A percentile compares a stretch with the other conserved stretches of the same genome.
These are phyloP conservation scores for Monodelphis domestica DNA, from an alignment of 2,797 vertebrate genomes.

Conservation along the genomic window DNA sequence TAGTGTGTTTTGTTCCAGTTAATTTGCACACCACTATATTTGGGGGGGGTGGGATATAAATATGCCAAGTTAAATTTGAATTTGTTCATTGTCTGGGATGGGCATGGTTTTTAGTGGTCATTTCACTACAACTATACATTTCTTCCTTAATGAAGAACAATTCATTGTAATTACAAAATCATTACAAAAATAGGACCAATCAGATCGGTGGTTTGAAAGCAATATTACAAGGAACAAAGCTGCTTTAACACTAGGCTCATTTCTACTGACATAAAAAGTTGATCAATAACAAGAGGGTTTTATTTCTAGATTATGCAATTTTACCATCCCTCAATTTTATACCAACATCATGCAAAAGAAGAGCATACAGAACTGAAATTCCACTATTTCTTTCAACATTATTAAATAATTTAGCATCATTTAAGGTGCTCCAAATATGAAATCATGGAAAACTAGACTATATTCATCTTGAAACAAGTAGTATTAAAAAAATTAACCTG, in stretches of 20 bases:
- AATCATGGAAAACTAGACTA: not conserved
- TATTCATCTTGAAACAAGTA: not conserved
- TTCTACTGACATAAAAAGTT: not conserved
- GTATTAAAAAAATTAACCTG: not conserved
- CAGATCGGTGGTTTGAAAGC: not conserved
- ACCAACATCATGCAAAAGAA: not conserved
- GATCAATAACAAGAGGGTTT: not conserved
- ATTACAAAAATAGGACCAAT: not conserved
- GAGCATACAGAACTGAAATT: not conserved
- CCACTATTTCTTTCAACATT: not conserved
- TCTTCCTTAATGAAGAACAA: not conserved
- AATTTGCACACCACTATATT: not conserved
- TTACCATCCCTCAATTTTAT: not conserved
- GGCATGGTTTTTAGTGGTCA: not conserved
- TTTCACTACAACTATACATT: not conserved
- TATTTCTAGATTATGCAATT: not conserved
- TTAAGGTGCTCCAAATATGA: not conserved
- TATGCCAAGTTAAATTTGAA: not conserved
- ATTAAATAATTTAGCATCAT: not conserved
- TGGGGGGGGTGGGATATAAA: not conserved
- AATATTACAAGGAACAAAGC: not conserved
- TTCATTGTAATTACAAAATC: not conserved
- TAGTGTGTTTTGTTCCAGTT: not conserved
- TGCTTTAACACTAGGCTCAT: not conserved
- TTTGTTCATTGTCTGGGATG: not conserved